A percentile compares a stretch with the other conserved stretches of the same genome.
Evolutionary conservation across 2,797 vertebrate species (phyloP).

Genomic region (Mastacembelus armatus): DNA sequence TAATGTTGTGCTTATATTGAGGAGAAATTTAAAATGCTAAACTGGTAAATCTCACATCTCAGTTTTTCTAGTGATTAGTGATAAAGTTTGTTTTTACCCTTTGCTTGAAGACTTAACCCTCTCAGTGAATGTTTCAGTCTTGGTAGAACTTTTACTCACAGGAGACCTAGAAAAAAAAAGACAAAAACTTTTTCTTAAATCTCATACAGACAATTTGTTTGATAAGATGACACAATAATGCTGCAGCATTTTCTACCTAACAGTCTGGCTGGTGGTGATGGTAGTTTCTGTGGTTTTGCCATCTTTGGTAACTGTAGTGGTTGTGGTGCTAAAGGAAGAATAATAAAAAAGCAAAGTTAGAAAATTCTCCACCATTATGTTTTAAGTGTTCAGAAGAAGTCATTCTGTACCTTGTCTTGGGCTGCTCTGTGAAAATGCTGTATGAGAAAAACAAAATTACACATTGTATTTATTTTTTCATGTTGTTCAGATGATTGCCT

Average conservation of each 20-base stretch:
- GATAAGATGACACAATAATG: not conserved
- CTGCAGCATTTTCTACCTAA: slow-evolving; percentile 46
- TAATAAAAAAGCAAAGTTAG: not conserved
- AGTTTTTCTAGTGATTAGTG: not conserved
- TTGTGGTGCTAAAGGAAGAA: slow-evolving; percentile 64
- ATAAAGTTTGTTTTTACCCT: slow-evolving; percentile 58
- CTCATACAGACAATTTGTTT: not conserved
- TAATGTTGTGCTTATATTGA: too few species aligned
- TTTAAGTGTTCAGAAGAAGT: not conserved
- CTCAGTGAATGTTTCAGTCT: slow-evolving; percentile 69
- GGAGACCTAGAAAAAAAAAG: slow-evolving; percentile 57
- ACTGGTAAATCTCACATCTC: not conserved
- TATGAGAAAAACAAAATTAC: slow-evolving; percentile 15
- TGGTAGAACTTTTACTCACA: slow-evolving; percentile 58
- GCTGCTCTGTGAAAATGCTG: slow-evolving; percentile 45
- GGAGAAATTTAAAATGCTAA: not conserved
- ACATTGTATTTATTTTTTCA: slow-evolving; percentile 4
- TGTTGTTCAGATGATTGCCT: slow-evolving; percentile 5
- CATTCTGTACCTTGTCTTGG: slow-evolving; percentile 68
- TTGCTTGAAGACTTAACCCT: slow-evolving; percentile 71
- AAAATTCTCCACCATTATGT: not conserved
- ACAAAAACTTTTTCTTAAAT: not conserved
- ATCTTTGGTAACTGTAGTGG: slow-evolving; percentile 59
- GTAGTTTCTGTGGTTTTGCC: slow-evolving; percentile 75
- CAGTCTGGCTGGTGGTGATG: slow-evolving; percentile 53